Percentiles rank a stretch among this genome's conserved stretches.
phyloP scores from a whole-genome alignment of 37 sponge, comb jelly and placozoan genomes.

The Ianthella basta region DNA sequence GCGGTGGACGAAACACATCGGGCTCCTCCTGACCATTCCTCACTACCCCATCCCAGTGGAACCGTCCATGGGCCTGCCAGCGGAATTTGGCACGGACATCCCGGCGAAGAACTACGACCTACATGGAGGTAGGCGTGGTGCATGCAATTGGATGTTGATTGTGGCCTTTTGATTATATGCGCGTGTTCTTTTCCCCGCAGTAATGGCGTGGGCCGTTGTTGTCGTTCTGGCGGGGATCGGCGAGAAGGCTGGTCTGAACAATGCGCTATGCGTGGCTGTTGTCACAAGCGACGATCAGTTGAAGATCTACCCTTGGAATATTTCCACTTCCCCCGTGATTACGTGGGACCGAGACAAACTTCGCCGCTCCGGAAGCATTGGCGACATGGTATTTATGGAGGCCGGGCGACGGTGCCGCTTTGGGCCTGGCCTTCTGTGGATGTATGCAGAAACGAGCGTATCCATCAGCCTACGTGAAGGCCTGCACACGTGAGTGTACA shows the following conservation, averaged over 20 bases:
- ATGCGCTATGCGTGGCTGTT: constrained; percentile 8
- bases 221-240: constrained; percentile 16
- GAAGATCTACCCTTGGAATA: constrained; percentile 14
- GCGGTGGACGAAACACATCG: constrained; percentile 27
- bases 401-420: constrained; percentile 68
- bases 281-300: constrained; percentile 1
- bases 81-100: neutral
- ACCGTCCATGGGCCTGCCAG: neutral
- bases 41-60: constrained; percentile 31
- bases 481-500: constrained; percentile 54
- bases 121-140: constrained; percentile 8
- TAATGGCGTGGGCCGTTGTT: constrained; percentile 17
- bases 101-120: neutral
- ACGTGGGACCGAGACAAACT: constrained; percentile 79
- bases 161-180: neutral
- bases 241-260: neutral
- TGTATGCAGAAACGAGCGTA: constrained; percentile 44
- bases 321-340: constrained; percentile 6
- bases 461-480: constrained; percentile 59
- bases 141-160: neutral
- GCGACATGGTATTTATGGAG: constrained; percentile 75
- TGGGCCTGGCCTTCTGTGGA: constrained; percentile 80
- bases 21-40: constrained; percentile 5
- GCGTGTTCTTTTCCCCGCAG: neutral
- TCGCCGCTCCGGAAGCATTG: constrained; percentile 67